These are phyloP conservation scores for Hapalemur alaotrensis DNA, from an alignment of 2,797 vertebrate species.

Conservation along the genomic window DNA sequence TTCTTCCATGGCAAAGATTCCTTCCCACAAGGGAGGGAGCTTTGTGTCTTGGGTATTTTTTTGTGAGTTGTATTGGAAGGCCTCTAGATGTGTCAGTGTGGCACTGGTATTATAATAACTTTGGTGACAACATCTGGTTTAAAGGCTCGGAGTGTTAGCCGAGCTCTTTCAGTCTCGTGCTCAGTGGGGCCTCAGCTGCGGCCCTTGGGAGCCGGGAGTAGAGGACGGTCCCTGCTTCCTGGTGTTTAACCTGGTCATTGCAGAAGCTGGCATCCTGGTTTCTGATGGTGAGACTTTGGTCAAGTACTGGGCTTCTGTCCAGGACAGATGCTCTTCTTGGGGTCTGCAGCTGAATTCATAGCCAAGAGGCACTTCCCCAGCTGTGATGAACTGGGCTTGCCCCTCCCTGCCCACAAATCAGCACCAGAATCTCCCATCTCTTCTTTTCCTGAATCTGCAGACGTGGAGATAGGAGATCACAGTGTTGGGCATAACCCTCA, in stretches of 20 bases:
- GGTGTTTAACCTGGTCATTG: neutral
- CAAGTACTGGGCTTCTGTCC: neutral
- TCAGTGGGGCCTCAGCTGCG: neutral
- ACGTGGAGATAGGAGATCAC: neutral
- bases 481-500: neutral
- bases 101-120: neutral
- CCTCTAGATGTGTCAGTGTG: neutral
- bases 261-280: neutral
- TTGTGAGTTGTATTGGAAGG: neutral
- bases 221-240: neutral
- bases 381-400: neutral
- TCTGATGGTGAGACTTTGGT: neutral
- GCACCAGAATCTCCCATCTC: neutral
- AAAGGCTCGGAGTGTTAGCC: neutral
- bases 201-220: neutral
- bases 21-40: neutral
- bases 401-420: neutral
- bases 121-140: neutral
- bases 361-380: neutral
- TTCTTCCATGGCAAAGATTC: neutral
- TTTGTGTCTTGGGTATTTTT: neutral
- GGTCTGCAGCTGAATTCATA: neutral
- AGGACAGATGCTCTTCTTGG: neutral
- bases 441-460: neutral
- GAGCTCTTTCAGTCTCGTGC: neutral